phyloP scores from a whole-genome alignment of 1,140 invertebrate genomes.

The Melanaphis sacchari region DNA sequence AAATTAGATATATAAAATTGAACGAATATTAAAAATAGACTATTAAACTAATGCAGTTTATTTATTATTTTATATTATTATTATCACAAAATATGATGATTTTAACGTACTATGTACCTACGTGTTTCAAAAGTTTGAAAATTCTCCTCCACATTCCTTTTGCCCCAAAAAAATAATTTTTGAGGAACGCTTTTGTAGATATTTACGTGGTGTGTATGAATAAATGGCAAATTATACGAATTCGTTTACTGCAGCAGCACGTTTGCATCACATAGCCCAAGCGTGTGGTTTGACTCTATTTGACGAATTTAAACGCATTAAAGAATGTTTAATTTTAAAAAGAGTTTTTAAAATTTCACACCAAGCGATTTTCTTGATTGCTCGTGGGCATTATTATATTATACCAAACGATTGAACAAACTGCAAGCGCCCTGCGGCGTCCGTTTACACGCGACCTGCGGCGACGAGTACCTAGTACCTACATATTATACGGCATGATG shows the following conservation, averaged over 20 bases:
- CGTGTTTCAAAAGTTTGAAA: not conserved
- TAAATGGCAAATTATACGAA: too few species aligned
- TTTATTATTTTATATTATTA: not conserved
- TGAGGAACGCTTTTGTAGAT: too few species aligned
- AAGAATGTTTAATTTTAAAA: not conserved
- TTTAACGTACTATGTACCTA: not conserved
- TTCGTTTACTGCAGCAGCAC: too few species aligned
- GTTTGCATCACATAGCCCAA: too few species aligned
- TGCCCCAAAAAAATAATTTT: too few species aligned
- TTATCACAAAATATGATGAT: not conserved
- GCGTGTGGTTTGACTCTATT: not conserved
- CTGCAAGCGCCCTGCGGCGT: not conserved
- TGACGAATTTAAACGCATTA: not conserved
- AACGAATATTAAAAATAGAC: too few species aligned
- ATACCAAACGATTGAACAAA: not conserved
- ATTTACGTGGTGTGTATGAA: too few species aligned
- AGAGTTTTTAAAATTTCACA: conserved; percentile 50
- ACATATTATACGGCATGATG: not conserved
- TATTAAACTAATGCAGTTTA: not conserved
- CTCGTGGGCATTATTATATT: not conserved
- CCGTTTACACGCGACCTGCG: not conserved
- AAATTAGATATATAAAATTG: too few species aligned
- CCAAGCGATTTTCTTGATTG: not conserved
- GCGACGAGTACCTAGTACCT: not conserved
- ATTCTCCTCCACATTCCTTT: not conserved